phyloP scores from a whole-genome alignment of 1,140 invertebrate species.

The Plectrocnemia conspersa region DNA sequence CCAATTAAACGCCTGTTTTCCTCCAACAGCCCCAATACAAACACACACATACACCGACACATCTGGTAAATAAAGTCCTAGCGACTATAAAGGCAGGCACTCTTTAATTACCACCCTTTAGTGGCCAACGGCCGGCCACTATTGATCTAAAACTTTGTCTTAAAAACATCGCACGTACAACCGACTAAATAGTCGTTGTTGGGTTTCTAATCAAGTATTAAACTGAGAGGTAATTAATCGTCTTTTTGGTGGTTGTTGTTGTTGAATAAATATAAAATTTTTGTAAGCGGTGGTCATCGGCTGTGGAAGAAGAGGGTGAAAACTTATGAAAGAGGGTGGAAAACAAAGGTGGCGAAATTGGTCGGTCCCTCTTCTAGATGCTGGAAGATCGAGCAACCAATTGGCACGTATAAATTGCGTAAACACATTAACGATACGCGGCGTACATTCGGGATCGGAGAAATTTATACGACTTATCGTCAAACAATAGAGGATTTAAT shows the following conservation, averaged over 20 bases:
- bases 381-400: constrained; percentile 9
- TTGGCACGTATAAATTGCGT: constrained; percentile 33
- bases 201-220: too few species aligned
- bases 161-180: not conserved
- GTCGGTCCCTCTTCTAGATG: not conserved
- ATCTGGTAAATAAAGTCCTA: constrained; percentile 4
- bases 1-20: constrained; percentile 32
- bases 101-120: constrained; percentile 23
- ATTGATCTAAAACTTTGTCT: not conserved
- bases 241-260: too few species aligned
- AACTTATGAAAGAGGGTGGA: constrained; percentile 1
- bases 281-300: too few species aligned
- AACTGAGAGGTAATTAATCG: too few species aligned
- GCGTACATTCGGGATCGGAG: constrained; percentile 10
- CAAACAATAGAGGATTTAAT: too few species aligned
- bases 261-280: too few species aligned
- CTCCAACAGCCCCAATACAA: constrained; percentile 8
- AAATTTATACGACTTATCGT: constrained; percentile 12
- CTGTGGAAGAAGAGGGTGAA: not conserved
- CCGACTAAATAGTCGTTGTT: too few species aligned
- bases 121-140: not conserved
- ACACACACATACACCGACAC: constrained; percentile 8
- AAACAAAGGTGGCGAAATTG: constrained; percentile 2
- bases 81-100: constrained; percentile 17
- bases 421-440: constrained; percentile 28